Conservation (phyloP, 2,797 vertebrate genomes). For the Clarias laeviceps region DNA sequence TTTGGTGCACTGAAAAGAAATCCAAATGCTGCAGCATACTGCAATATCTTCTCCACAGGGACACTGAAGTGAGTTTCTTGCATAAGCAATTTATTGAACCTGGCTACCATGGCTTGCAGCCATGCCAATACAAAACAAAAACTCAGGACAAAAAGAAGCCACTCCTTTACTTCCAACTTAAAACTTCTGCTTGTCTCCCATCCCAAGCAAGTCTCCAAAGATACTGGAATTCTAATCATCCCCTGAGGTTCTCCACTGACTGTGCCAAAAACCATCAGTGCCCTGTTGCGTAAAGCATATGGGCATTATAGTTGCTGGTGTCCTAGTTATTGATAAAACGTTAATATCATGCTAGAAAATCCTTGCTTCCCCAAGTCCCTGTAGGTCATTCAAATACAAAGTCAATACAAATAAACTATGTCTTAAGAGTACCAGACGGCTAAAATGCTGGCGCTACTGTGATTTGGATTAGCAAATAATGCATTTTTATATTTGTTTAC, state of each 20-base stretch:
- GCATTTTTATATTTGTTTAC: too few relatives aligned
- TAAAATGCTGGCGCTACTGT: background rate
- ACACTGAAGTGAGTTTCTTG: background rate
- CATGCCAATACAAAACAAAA: background rate
- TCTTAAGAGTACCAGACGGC: background rate
- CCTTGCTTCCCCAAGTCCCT: background rate
- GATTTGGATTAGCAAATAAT: background rate
- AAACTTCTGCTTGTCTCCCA: background rate
- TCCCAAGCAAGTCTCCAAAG: background rate
- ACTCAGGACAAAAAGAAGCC: background rate
- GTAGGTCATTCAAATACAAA: background rate
- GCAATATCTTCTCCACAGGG: background rate
- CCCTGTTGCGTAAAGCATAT: background rate
- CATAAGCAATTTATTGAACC: background rate
- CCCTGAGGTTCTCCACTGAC: too few relatives aligned
- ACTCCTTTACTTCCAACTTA: background rate
- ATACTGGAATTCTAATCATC: background rate
- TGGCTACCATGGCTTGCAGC: background rate
- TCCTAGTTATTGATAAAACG: background rate
- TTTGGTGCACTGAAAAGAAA: background rate
- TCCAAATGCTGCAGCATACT: background rate
- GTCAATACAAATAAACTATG: background rate
- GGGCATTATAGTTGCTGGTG: background rate
- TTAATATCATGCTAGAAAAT: background rate
- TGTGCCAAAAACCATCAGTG: background rate